A percentile compares a stretch with the other conserved stretches of the same genome.
Conservation (phyloP, 2,113 vertebrate genomes). For the Sterrhoptilus dennistouni region DNA sequence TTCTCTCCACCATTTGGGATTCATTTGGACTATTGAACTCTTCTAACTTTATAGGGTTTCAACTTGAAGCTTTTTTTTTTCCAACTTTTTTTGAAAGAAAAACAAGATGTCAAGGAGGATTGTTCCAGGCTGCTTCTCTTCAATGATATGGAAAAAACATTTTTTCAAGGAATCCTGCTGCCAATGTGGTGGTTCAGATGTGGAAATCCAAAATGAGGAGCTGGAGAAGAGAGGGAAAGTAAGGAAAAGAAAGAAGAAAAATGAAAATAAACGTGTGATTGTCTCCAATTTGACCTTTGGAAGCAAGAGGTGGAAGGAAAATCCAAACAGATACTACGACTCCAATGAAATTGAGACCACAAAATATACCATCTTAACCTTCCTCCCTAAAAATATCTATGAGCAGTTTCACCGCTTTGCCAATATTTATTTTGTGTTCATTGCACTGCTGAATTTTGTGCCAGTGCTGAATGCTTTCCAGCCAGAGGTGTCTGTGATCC, state of each 20-base stretch:
- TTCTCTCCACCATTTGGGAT: neutral
- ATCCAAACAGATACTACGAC: conserved; percentile 82
- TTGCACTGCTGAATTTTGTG: conserved; percentile 87
- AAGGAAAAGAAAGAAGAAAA: conserved; percentile 71
- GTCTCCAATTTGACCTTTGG: conserved; percentile 83
- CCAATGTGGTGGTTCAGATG: conserved; percentile 8
- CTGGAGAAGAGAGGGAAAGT: conserved; percentile 62
- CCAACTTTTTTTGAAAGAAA: neutral
- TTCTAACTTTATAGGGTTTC: neutral
- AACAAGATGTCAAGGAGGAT: conserved; percentile 52
- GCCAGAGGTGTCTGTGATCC: conserved; percentile 85
- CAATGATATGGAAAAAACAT: conserved; percentile 4
- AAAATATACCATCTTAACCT: conserved; percentile 86
- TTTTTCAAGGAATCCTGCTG: conserved; percentile 37
- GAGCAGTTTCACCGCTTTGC: conserved; percentile 91
- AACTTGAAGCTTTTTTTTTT: neutral
- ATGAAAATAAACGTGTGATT: conserved; percentile 76
- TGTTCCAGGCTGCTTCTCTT: conserved; percentile 11
- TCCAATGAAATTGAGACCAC: conserved; percentile 90
- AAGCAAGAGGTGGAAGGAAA: conserved; percentile 71
- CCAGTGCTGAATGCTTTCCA: conserved; percentile 89
- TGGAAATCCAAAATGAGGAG: conserved; percentile 57
- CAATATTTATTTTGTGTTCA: conserved; percentile 88
- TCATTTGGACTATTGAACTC: neutral
- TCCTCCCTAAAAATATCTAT: conserved; percentile 88